Percentiles rank a stretch among this genome's conserved stretches.
These are phyloP conservation scores for Parotia lawesii DNA, from an alignment of 2,113 vertebrate species.

Conservation along the genomic window DNA sequence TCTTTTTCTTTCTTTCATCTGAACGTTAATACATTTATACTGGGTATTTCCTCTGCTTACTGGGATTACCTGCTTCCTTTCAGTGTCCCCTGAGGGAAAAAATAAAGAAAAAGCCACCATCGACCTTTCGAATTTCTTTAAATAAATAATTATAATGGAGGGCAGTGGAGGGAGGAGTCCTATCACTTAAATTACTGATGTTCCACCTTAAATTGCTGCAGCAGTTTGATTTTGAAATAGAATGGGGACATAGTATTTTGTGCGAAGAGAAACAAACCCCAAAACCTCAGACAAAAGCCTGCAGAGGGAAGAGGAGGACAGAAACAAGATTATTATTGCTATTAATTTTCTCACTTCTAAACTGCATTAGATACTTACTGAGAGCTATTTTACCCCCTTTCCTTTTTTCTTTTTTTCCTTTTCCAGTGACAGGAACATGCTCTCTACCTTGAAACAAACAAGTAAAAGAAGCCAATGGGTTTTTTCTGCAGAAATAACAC, in stretches of 20 bases:
- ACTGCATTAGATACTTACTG: neutral
- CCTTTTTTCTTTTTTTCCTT: neutral
- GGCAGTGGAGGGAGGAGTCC: neutral
- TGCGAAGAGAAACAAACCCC: neutral
- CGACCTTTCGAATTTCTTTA: neutral
- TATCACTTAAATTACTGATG: neutral
- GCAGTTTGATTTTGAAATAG: neutral
- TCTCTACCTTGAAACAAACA: neutral
- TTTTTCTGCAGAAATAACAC: neutral
- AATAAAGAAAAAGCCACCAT: neutral
- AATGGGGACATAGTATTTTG: neutral
- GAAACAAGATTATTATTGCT: neutral
- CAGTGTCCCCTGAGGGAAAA: slow-evolving; percentile 12
- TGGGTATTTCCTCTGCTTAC: neutral
- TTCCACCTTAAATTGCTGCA: neutral
- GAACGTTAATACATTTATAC: neutral
- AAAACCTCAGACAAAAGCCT: neutral
- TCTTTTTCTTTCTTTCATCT: neutral
- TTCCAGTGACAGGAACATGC: neutral
- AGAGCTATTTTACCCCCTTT: neutral
- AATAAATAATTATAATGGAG: neutral
- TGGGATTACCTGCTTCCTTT: slow-evolving; percentile 36
- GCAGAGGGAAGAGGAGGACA: neutral
- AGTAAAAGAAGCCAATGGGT: neutral
- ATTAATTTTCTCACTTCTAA: neutral